Evolutionary conservation across 37 sponge, comb jelly and placozoan genomes (phyloP).

Genomic region (Oopsacas minuta): DNA sequence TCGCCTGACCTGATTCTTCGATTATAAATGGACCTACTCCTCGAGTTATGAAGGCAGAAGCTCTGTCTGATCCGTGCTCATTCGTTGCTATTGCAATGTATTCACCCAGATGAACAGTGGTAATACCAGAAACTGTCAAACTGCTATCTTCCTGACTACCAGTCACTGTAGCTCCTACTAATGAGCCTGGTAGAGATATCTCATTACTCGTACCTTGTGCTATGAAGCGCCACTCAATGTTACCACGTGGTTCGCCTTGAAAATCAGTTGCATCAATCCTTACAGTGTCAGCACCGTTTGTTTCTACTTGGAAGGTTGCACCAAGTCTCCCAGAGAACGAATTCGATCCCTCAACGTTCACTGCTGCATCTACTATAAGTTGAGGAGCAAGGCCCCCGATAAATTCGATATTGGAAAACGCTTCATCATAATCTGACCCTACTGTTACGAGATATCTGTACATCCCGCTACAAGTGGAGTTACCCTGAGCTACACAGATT

Average conservation of each 20-base stretch:
- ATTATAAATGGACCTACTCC: neutral
- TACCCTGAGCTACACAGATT: neutral
- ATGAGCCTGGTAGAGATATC: neutral
- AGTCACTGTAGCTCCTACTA: neutral
- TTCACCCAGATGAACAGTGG: neutral
- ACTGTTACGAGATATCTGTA: neutral
- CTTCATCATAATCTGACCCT: neutral
- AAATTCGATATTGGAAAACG: neutral
- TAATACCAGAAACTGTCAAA: neutral
- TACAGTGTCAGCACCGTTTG: neutral
- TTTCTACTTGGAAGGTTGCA: neutral
- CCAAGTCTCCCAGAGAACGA: neutral
- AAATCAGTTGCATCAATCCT: neutral
- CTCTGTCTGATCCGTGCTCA: neutral
- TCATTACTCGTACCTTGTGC: neutral
- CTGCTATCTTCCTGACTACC: neutral
- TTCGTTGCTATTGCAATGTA: neutral
- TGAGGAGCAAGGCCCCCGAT: neutral
- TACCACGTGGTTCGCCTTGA: neutral
- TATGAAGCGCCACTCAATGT: neutral
- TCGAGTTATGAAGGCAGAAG: neutral
- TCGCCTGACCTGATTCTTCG: neutral
- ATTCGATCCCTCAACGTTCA: neutral
- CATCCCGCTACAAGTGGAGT: neutral
- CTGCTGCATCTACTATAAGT: neutral